phyloP scores from a whole-genome alignment of 2,797 vertebrate species.

The Erethizon dorsatum region DNA sequence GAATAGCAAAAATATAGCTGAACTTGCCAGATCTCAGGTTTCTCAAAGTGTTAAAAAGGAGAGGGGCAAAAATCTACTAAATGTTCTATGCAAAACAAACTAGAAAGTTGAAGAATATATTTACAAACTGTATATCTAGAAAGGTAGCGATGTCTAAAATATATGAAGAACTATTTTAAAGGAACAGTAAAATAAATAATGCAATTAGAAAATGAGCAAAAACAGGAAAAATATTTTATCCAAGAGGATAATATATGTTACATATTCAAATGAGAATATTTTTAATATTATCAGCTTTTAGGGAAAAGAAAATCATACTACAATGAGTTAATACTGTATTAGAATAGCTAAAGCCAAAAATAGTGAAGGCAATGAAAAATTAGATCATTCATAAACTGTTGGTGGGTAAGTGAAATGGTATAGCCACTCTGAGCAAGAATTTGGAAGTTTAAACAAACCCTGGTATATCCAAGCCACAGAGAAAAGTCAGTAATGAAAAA shows the following conservation, averaged over 20 bases:
- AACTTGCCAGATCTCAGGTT: neutral
- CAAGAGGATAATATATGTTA: neutral
- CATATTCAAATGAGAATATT: constrained; percentile 1
- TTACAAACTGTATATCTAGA: neutral
- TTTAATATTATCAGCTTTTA: neutral
- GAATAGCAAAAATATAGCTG: neutral
- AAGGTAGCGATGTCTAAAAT: neutral
- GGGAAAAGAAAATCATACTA: neutral
- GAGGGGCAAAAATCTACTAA: neutral
- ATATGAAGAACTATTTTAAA: neutral
- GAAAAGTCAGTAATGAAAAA: neutral
- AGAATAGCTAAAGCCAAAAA: neutral
- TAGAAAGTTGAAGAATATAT: neutral
- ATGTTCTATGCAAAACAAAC: neutral
- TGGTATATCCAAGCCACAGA: neutral
- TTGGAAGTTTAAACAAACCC: neutral
- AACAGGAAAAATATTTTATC: neutral
- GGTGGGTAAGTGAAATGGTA: neutral
- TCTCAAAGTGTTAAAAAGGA: neutral
- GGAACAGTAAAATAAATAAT: neutral
- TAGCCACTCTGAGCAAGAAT: neutral
- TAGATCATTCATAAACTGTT: neutral
- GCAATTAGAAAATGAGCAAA: neutral
- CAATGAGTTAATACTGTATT: neutral
- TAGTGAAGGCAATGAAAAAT: neutral